Base-by-base conservation (phyloP, 2,797 vertebrate genomes). In the Rhodeus uyekii region DNA sequence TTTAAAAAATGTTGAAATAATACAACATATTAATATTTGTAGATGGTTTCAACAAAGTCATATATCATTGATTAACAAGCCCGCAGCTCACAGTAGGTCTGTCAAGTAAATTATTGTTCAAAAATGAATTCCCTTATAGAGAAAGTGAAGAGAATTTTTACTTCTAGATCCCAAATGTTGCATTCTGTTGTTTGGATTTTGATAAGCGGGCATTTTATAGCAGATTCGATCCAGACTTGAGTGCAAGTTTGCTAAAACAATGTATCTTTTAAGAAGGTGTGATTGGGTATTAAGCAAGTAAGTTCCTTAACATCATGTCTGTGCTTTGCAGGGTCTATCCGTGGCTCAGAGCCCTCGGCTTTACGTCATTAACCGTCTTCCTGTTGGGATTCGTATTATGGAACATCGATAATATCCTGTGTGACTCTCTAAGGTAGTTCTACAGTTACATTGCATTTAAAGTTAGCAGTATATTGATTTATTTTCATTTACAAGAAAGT, bases 341-440 rank as follows among this genome's bases (percentile, higher is more conserved):
- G 0, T 97, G 96, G 97, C 96, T 99, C 84, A 95, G 94, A 88
- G 95, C 96, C 16, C 92, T 99, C 72, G 95, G 95, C 69, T 98
- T 98, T 91, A 96, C 95, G 0, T 99, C 98, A 8, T 90, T 99
- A 90, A 94, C 95, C 76, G 84, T 98, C 89, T 99, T 99, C 89
- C 78, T 98, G 93, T 90, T 99, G 85, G 98, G 98, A 68, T 99
- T 99, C 90, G 84, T 99, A 9, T 93, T 99, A 65, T 99, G 98
- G 98, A 99, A 98, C 87, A 92, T 99, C 76, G 98, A 99, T 94
- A 99, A 99, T 85, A 95, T 99, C 87, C 95, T 97, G 91, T 99
- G 98, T 91, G 93, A 95, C 84, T 96, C 96, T 67, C 86, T 98
- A 84, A 97, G 97, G 98, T 99, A 95, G 93, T 36, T n/a, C 2